Evolutionary conservation across 1,140 invertebrate species (phyloP).

Genomic region (Himalopsyche phryganea): DNA sequence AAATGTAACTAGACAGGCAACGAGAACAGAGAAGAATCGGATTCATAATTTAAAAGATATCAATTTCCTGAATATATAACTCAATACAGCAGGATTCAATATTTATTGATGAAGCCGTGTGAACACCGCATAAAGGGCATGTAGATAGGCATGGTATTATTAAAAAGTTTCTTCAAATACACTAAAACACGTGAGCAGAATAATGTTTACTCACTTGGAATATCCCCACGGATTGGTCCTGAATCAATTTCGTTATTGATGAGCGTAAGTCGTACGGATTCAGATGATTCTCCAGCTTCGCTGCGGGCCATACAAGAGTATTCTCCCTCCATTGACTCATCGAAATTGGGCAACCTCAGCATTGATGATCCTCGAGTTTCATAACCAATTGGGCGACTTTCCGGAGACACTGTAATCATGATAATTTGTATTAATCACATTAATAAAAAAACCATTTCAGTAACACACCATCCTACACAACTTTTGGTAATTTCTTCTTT

Average conservation of each 20-base stretch:
- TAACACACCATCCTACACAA: too few species aligned
- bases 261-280: constrained; percentile 3
- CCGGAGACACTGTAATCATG: constrained; percentile 8
- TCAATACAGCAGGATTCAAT: too few species aligned
- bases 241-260: constrained; percentile 17
- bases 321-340: constrained; percentile 8
- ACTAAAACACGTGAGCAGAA: too few species aligned
- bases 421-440: background rate
- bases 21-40: too few species aligned
- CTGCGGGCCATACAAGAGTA: constrained; percentile 8
- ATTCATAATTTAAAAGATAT: too few species aligned
- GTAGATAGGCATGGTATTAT: too few species aligned
- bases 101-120: too few species aligned
- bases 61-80: too few species aligned
- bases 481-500: background rate
- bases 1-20: too few species aligned
- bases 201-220: constrained; percentile 14
- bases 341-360: constrained; percentile 2
- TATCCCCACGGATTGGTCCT: constrained; percentile 19
- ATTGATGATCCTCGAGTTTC: background rate
- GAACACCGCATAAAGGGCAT: too few species aligned
- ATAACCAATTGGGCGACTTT: background rate
- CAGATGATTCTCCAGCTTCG: constrained; percentile 7
- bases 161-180: too few species aligned
- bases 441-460: too few species aligned